These are phyloP conservation scores for Nephotettix cincticeps DNA, from an alignment of 1,140 invertebrate species.

Conservation along the genomic window DNA sequence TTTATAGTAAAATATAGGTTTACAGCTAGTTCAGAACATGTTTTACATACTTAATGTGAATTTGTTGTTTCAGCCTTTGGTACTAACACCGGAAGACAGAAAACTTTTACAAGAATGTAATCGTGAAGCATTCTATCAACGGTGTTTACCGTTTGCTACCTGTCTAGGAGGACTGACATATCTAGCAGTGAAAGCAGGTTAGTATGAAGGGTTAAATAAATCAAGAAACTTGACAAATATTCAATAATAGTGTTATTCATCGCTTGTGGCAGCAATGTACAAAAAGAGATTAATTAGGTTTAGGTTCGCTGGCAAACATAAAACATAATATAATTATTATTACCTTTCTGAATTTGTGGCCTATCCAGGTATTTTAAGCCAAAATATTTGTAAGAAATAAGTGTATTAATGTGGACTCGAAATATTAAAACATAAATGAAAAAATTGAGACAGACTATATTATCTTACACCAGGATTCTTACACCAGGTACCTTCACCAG, in stretches of 20 bases:
- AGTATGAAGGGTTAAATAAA: not conserved
- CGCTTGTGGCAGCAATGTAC: not conserved
- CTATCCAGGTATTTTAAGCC: too few species aligned
- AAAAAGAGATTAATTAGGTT: not conserved
- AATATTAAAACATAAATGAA: too few species aligned
- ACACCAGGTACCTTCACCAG: too few species aligned
- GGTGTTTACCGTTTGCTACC: conserved; percentile 64
- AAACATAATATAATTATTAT: too few species aligned
- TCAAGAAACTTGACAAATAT: not conserved
- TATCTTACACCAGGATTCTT: too few species aligned
- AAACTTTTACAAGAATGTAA: conserved; percentile 68
- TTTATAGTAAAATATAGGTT: too few species aligned
- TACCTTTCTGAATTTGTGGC: too few species aligned
- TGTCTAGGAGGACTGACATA: conserved; percentile 58
- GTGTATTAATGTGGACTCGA: too few species aligned
- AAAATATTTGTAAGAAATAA: too few species aligned
- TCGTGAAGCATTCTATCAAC: conserved; percentile 66
- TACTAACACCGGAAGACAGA: conserved; percentile 62
- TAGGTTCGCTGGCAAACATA: too few species aligned
- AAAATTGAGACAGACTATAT: too few species aligned
- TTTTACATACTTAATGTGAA: not conserved
- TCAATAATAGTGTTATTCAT: not conserved
- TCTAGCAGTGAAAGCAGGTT: conserved; percentile 59
- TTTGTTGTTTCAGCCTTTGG: conserved; percentile 34
- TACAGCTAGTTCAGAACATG: not conserved